Evolutionary conservation across 2,888 invertebrate species (phyloP).

Genomic region (Diachrysia chrysitis): DNA sequence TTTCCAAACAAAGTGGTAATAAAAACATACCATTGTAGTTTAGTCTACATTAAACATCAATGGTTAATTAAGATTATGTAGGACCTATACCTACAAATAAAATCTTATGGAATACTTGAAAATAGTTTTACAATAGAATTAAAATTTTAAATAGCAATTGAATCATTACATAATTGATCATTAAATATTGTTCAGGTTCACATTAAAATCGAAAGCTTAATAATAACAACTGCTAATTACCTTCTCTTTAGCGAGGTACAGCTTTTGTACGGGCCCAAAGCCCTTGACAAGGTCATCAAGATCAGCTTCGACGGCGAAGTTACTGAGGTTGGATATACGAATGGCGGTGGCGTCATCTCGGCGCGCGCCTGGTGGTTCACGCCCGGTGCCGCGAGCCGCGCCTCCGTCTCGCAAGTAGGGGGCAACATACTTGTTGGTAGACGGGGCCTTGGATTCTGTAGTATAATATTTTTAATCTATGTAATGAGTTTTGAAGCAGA

Average conservation of each 20-base stretch:
- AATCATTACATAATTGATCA: no score
- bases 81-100: background rate
- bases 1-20: background rate
- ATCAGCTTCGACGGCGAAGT: conserved; percentile 98
- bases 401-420: conserved; percentile 97
- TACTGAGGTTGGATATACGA: conserved; percentile 98
- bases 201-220: no score
- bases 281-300: conserved; percentile 98
- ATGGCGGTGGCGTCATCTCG: conserved; percentile 97
- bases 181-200: no score
- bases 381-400: conserved; percentile 91
- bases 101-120: background rate
- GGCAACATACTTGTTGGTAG: conserved; percentile 94
- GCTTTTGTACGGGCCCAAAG: conserved; percentile 97
- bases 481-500: background rate
- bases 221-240: no score
- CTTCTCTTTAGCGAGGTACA: conserved; percentile 98
- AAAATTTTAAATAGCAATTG: background rate
- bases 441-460: conserved; percentile 81
- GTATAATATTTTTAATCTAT: conserved; percentile 19
- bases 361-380: conserved; percentile 91
- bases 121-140: background rate
- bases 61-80: background rate
- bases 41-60: background rate
- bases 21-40: background rate